Conservation (phyloP, 2,113 vertebrate species). For the Tragelaphus strepsiceros region DNA sequence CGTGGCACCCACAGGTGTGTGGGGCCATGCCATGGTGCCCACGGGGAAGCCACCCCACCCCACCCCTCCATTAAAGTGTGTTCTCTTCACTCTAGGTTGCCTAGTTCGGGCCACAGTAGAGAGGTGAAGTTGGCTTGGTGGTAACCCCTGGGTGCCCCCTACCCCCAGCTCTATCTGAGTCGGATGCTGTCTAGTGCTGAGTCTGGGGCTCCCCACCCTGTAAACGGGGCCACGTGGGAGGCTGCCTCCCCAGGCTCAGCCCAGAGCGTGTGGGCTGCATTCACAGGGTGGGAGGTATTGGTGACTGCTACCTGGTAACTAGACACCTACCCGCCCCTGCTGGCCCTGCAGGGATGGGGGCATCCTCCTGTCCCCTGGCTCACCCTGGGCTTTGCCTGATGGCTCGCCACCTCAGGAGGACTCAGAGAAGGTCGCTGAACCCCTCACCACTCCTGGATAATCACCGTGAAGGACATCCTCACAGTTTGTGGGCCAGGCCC, state of each 20-base stretch:
- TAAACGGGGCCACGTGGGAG: neutral
- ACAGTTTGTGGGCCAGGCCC: neutral
- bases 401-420: neutral
- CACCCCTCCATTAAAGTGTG: neutral
- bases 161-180: neutral
- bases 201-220: neutral
- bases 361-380: neutral
- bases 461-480: neutral
- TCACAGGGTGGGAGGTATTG: neutral
- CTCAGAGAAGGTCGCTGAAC: neutral
- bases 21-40: neutral
- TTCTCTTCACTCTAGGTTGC: neutral
- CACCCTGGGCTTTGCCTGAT: neutral
- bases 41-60: neutral
- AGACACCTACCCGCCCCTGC: neutral
- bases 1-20: neutral
- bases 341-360: neutral
- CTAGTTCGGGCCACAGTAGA: neutral
- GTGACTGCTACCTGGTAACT: neutral
- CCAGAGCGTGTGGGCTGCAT: neutral
- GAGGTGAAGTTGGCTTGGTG: neutral
- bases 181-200: neutral
- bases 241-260: neutral
- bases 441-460: neutral
- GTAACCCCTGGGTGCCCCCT: no score